Evolutionary conservation across 2,113 vertebrate genomes (phyloP).

Genomic region (Pyrgilauda ruficollis): DNA sequence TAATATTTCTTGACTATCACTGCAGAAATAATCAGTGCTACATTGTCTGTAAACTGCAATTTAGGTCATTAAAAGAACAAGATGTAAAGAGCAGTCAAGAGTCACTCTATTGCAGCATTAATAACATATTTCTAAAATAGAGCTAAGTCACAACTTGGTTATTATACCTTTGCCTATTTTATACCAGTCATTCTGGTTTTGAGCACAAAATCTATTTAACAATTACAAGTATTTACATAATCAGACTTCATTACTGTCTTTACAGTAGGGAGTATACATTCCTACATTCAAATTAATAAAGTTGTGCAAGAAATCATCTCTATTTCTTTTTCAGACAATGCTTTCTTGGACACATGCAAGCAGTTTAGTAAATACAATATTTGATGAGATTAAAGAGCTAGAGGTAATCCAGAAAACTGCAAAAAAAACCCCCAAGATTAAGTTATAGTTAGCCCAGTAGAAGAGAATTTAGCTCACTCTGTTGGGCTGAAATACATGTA

Average conservation of each 20-base stretch:
- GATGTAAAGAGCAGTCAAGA: neutral
- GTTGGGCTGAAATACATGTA: neutral
- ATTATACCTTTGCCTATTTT: neutral
- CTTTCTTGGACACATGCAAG: neutral
- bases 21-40: neutral
- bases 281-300: neutral
- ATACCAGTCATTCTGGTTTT: neutral
- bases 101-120: neutral
- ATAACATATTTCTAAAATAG: neutral
- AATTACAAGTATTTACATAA: slow-evolving; percentile 26
- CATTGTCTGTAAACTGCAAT: neutral
- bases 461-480: neutral
- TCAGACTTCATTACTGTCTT: neutral
- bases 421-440: slow-evolving; percentile 19
- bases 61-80: neutral
- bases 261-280: neutral
- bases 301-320: neutral
- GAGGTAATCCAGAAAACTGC: slow-evolving; percentile 40
- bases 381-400: slow-evolving; percentile 22
- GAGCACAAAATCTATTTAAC: neutral
- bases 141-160: neutral
- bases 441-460: slow-evolving; percentile 21
- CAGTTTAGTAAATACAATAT: neutral
- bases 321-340: neutral
- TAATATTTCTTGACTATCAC: neutral